Base-by-base conservation (phyloP, 2,797 vertebrate species). In the Acropternis orthonyx region DNA sequence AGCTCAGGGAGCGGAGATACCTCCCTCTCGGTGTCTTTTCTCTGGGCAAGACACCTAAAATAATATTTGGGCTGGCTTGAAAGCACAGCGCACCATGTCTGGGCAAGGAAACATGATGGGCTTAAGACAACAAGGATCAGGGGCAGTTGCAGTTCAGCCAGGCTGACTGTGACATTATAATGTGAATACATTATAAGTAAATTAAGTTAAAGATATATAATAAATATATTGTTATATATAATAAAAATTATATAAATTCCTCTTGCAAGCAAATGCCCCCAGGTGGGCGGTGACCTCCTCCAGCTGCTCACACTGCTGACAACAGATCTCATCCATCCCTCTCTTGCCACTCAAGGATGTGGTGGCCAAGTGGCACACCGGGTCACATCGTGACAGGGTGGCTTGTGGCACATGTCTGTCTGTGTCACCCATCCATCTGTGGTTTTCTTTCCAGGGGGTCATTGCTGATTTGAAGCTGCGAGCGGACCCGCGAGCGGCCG, bases 381-480 rank as follows among this genome's bases (percentile, higher is more conserved):
- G 32, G 17, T 54, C 67, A 24, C 9, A 3, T 18, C 52, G 3
- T 3, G 4, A 3, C 7, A 1, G 30, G 7, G 41, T 43, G 63
- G 54, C 24, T 43, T 26, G 2, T 34, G 72, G 12, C 65, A 14
- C 17, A 5, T 6, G 4, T 32, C 56, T 34, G 7, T 14, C 48
- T 0, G 0, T n/a, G 81, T 58, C 36, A 58, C 41, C 10, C 9
- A 7, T 24, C n/a, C 5, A 1, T 2, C 32, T 1, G 0, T 41
- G 69, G 3, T 89, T 91, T 66, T 91, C 52, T 37, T 90, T 95
- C 27, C 93, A 99, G 99, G 99, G 99, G 4, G 95, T 98, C 79
- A 99, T 99, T 9, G 97, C 98, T 0, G 99, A 99, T 79, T 95
- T 99, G 95, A 98, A 97, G 89, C 96, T 99, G 58, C 97, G 97